phyloP scores from a whole-genome alignment of 2,113 vertebrate species.

The Barnardius zonarius region DNA sequence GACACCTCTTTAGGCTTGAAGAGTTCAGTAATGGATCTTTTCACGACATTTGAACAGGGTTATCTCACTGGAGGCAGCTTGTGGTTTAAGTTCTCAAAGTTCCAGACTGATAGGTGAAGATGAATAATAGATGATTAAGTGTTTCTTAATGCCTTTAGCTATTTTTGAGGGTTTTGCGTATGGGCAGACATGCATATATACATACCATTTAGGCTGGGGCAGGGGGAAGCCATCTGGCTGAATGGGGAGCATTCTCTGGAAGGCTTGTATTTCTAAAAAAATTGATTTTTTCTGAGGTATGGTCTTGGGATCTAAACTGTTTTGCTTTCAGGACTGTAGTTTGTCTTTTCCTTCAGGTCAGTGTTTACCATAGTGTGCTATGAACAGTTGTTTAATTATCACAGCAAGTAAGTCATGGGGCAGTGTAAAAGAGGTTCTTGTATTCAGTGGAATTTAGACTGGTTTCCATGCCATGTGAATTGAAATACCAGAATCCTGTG shows the following conservation, averaged over 20 bases:
- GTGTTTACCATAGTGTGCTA: background rate
- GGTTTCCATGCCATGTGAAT: background rate
- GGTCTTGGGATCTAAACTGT: background rate
- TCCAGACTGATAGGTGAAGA: background rate
- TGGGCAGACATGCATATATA: background rate
- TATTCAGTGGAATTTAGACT: background rate
- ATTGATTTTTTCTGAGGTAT: background rate
- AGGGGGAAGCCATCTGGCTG: background rate
- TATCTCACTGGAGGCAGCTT: background rate
- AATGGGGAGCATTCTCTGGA: background rate
- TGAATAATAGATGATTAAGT: constrained; percentile 12
- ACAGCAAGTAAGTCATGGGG: background rate
- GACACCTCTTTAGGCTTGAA: background rate
- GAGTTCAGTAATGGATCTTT: background rate
- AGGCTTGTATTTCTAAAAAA: background rate
- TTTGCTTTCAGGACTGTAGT: background rate
- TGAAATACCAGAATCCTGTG: background rate
- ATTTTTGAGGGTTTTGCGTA: background rate
- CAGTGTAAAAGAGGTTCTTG: background rate
- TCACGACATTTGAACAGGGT: background rate
- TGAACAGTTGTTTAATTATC: background rate
- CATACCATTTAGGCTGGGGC: background rate
- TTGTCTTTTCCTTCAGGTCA: background rate
- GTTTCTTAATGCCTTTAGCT: background rate
- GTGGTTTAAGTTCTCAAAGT: background rate